These are phyloP conservation scores for Pomatostomus ruficeps DNA, from an alignment of 2,113 vertebrate genomes.

Conservation along the genomic window DNA sequence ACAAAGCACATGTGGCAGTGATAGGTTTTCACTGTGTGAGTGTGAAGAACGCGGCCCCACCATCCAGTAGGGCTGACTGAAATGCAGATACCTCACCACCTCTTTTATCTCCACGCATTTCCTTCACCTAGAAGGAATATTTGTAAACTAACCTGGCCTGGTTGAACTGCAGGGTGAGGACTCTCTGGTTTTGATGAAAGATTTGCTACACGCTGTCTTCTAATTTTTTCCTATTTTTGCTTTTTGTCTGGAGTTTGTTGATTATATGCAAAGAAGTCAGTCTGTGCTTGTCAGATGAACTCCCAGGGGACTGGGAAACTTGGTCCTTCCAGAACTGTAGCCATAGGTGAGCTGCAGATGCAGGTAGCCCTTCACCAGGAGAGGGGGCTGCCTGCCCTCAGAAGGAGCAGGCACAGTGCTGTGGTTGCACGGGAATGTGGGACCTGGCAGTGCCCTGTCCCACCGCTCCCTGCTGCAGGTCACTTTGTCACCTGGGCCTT, in stretches of 20 bases:
- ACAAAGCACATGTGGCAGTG: background rate
- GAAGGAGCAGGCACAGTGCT: rapidly evolving
- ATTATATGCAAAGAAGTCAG: background rate
- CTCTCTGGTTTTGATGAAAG: background rate
- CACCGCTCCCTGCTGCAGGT: background rate
- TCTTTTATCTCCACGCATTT: background rate
- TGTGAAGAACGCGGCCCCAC: background rate
- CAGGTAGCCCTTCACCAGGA: background rate
- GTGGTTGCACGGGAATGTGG: rapidly evolving
- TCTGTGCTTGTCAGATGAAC: too few relatives aligned
- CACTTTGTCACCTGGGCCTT: background rate
- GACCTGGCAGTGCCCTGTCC: background rate
- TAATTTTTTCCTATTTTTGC: background rate
- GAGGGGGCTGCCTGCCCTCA: background rate
- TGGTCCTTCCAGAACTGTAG: rapidly evolving
- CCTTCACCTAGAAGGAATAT: background rate
- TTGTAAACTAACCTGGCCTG: background rate
- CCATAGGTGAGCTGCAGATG: background rate
- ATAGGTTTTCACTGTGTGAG: background rate
- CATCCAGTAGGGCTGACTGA: background rate
- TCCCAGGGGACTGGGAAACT: rapidly evolving
- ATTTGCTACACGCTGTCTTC: background rate
- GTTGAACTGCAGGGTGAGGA: background rate
- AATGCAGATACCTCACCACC: background rate
- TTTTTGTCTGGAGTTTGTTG: background rate